Base-by-base conservation (phyloP, 2,113 vertebrate species). In the Myotis lucifugus region DNA sequence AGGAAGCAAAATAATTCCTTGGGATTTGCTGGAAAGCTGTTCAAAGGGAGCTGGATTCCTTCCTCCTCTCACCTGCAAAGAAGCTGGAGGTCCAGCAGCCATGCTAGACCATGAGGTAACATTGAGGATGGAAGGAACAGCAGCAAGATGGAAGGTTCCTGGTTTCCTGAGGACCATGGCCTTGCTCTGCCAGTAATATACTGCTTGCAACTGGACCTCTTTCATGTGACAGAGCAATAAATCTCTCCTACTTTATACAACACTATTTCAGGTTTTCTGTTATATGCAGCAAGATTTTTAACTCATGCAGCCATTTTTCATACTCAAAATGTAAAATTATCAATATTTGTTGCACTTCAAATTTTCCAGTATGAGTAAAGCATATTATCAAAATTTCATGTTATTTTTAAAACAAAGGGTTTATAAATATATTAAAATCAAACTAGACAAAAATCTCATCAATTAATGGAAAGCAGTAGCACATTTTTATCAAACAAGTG, bases 371-470 rank as follows among this genome's bases (percentile, higher is more conserved):
- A 54, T 42, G 14, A 77, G 18, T 74, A 85, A 86, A 92, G 3
- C 23, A 42, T 14, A 78, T 18, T 69, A 64, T 67, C 61, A 97
- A 94, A 93, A 64, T 72, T 85, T 19, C 66, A 25, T 32, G 54
- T 81, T 88, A 59, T 8, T 50, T 93, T 97, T 76, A 48, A 95
- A 95, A 76, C 29, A 89, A 96, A 42, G 7, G 69, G 9, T 61
- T 25, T 67, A 61, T 34, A 59, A 86, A 72, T 74, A 72, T 34
- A 54, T 70, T 56, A 90, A 66, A 74, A 69, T 37, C 21, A 91
- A 91, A 87, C 25, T 15, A 93, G 12, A 89, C 19, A 88, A 84
- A 84, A 48, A 29, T 11, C 50, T 89, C 32, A 86, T 76, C 76
- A 88, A 73, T 23, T 74, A 73, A 86, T 81, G 52, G 14, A 48